Evolutionary conservation across 2,113 vertebrate genomes (phyloP).

Genomic region (Mystacornis crossleyi): DNA sequence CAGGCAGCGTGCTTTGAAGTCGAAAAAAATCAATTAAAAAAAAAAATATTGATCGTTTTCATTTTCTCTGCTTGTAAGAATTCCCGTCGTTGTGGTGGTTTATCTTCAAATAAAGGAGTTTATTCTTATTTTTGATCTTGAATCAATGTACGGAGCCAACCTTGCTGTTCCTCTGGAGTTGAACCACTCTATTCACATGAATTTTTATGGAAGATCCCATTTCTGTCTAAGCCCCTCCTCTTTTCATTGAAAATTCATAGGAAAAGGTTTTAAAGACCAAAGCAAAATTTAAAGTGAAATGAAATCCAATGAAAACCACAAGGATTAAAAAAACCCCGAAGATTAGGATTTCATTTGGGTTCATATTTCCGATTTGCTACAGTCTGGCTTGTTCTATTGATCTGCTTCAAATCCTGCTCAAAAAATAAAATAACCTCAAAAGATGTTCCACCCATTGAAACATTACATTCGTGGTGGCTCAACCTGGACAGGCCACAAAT

Average conservation of each 20-base stretch:
- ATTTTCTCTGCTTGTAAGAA: not conserved
- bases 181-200: not conserved
- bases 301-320: not conserved
- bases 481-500: not conserved
- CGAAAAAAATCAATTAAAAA: not conserved
- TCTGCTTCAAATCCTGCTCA: not conserved
- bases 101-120: not conserved
- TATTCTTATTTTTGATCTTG: not conserved
- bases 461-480: not conserved
- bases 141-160: rapidly evolving
- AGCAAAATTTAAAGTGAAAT: not conserved
- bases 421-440: not conserved
- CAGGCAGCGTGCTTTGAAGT: not conserved
- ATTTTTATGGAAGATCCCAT: not conserved
- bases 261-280: not conserved
- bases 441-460: not conserved
- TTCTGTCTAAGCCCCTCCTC: not conserved
- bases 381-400: not conserved
- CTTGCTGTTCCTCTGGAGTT: not conserved
- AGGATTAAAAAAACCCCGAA: not conserved
- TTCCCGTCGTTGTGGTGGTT: not conserved
- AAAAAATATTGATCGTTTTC: not conserved
- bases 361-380: not conserved
- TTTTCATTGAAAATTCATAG: not conserved
- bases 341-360: not conserved